Evolutionary conservation across 2,113 vertebrate genomes (phyloP), one percentile per base, ranked within the genome.

Genomic region (Desmodus rotundus): DNA sequence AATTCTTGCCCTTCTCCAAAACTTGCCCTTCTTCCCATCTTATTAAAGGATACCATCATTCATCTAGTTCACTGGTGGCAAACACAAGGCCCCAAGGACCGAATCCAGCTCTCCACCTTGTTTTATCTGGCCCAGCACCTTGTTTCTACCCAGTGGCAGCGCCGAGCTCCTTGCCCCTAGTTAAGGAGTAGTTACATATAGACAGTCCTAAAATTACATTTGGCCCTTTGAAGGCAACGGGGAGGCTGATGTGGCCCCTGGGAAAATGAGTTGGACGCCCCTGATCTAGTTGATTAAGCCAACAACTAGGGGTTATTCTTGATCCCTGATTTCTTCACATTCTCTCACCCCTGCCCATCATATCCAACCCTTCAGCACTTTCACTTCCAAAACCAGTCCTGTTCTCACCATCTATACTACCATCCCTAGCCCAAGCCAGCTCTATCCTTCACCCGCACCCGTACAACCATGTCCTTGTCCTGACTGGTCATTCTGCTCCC

Each of bases 391-490:
- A 93, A 70, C n/a, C 54, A 45, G 36, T 67, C 31, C 15, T 24
- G 2, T 65, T 70, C 24, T 77, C 13, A 52, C n/a, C 3, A 1
- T 67, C 17, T 65, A 68, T 38, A 0, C 47, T 61, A 3, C 50
- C 33, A 45, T 0, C n/a, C 15, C 16, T 16, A 31, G 16, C 20
- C 7, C 14, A 2, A 38, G 19, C 26, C 20, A 41, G n/a, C 20
- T 82, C 36, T 65, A 0, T 19, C 5, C 50, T 87, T 63, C 13
- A 11, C 31, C 36, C 33, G 5, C n/a, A 24, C n/a, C 14, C 7
- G 10, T 33, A 13, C 10, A 47, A 38, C n/a, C 52, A 0, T 3
- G 15, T 13, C 4, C 50, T 0, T 3, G 15, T 13, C 4, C 50
- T 31, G 11, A 33, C 31, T 54, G 41, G 28, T n/a, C 36, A 83